phyloP scores from a whole-genome alignment of 2,888 invertebrate genomes.

The Epinotia ramella region DNA sequence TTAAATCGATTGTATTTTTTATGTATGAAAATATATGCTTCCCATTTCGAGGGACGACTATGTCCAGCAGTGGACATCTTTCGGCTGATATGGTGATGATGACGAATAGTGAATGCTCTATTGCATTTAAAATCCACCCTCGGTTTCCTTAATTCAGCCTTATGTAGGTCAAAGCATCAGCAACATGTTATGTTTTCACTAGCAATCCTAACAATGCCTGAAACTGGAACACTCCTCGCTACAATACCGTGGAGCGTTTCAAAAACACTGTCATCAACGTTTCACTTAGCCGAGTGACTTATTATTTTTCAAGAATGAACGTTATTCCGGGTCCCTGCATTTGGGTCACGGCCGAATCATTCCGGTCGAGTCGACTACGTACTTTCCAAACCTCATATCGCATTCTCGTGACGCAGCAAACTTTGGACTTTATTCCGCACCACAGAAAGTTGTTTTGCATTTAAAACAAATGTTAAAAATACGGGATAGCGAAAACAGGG shows the following conservation, averaged over 20 bases:
- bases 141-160: background rate
- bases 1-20: no score
- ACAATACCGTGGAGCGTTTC: constrained; percentile 22
- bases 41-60: no score
- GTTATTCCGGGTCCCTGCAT: constrained; percentile 47
- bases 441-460: constrained; percentile 3
- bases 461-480: background rate
- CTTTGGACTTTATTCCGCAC: constrained; percentile 4
- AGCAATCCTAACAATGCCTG: background rate
- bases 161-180: background rate
- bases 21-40: no score
- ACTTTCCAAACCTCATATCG: constrained; percentile 40
- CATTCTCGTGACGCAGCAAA: background rate
- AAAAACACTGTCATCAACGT: constrained; percentile 42
- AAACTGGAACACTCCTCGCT: background rate
- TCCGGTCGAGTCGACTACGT: constrained; percentile 43
- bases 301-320: constrained; percentile 46
- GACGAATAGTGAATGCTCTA: no score
- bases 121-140: no score
- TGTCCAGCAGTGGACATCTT: no score
- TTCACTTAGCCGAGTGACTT: constrained; percentile 45
- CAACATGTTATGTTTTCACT: background rate
- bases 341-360: constrained; percentile 68
- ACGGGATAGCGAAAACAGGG: background rate
- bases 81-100: no score